phyloP scores from a whole-genome alignment of 2,113 vertebrate species.

The Tringa solitaria region DNA sequence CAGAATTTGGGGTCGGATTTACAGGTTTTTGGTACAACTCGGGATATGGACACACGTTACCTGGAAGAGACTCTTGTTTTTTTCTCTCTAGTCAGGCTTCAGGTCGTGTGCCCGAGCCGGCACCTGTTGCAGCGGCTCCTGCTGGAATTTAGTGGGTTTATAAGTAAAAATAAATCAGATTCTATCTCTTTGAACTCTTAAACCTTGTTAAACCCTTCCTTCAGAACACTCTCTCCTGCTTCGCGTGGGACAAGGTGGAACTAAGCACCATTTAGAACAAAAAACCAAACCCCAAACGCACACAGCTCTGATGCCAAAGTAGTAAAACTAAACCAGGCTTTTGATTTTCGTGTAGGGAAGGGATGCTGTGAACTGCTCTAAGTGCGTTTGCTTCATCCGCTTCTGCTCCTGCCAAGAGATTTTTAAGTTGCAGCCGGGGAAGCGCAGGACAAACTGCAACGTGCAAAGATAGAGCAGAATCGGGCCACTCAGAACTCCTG shows the following conservation, averaged over 20 bases:
- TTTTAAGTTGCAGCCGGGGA: not conserved
- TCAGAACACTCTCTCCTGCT: not conserved
- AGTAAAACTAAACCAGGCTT: not conserved
- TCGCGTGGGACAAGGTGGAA: not conserved
- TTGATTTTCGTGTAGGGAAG: not conserved
- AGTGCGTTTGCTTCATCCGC: not conserved
- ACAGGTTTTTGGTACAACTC: not conserved
- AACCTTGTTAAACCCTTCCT: not conserved
- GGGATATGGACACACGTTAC: rapidly evolving
- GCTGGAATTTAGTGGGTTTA: not conserved
- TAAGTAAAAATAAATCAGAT: not conserved
- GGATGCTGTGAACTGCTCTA: rapidly evolving
- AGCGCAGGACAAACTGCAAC: rapidly evolving
- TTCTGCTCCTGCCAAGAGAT: not conserved
- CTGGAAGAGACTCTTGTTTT: not conserved
- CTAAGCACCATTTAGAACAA: too few species aligned
- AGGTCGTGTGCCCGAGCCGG: not conserved
- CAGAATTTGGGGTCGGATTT: not conserved
- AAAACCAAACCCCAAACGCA: too few species aligned
- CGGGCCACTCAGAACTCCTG: not conserved
- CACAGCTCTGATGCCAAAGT: not conserved
- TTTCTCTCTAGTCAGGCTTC: not conserved
- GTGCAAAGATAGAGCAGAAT: not conserved
- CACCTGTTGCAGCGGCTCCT: not conserved
- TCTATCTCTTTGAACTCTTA: not conserved